A percentile compares a stretch with the other conserved stretches of the same genome.
Conservation (phyloP, 1,140 invertebrate species). For the Bombus superbus region DNA sequence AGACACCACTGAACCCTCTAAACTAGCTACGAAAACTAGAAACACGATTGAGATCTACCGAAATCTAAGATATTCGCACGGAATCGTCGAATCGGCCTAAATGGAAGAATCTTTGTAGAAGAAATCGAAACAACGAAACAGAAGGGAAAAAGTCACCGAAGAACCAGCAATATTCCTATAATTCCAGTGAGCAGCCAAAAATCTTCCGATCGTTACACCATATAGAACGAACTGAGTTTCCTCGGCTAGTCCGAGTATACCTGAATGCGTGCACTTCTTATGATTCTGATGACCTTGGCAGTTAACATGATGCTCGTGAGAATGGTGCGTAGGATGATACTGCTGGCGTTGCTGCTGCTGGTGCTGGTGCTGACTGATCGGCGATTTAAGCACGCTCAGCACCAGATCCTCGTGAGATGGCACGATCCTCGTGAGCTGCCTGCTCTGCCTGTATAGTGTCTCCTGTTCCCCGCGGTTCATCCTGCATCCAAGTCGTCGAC, state of each 20-base stretch:
- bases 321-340: constrained; percentile 60
- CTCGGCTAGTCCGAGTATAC: constrained; percentile 52
- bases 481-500: constrained; percentile 73
- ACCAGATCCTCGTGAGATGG: constrained; percentile 83
- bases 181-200: background rate
- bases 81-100: too few relatives aligned
- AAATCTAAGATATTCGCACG: too few relatives aligned
- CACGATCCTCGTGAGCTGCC: constrained; percentile 82
- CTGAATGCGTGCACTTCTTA: constrained; percentile 73
- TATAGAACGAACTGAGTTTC: background rate
- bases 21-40: too few relatives aligned
- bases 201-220: background rate
- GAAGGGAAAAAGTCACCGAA: too few relatives aligned
- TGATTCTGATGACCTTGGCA: constrained; percentile 71
- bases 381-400: constrained; percentile 85
- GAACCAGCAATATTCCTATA: background rate
- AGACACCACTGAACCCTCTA: too few relatives aligned
- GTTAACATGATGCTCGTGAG: constrained; percentile 65
- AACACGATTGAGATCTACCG: too few relatives aligned
- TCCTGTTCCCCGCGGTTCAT: constrained; percentile 87
- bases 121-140: too few relatives aligned
- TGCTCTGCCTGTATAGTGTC: constrained; percentile 84
- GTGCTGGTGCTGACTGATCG: constrained; percentile 74
- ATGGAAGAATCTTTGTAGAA: too few relatives aligned
- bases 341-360: constrained; percentile 71